Evolutionary conservation across 2,888 invertebrate species (phyloP), one percentile per base, ranked within the genome.

Genomic region (Lymantria monacha): DNA sequence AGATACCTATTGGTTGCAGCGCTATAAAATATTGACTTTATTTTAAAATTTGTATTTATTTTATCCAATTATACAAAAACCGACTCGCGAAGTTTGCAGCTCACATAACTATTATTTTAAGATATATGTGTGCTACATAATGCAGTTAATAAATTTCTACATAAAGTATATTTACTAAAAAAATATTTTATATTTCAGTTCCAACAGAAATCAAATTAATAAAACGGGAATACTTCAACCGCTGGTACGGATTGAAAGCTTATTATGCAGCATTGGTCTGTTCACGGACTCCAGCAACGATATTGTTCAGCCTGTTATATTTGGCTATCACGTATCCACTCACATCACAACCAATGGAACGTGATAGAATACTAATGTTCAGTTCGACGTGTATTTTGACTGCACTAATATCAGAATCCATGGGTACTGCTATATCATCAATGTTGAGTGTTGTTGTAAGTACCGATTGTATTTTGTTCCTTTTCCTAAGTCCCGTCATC

Each of bases 161-260:
- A 22, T 22, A 22, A 22, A 2, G 5, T 22, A 2, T 22, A 22
- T 33, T 33, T 8, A 33, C 10, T 33, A 33, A 33, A 33, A n/a
- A 5, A 33, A 33, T 33, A 10, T 33, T 33, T 33, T 10, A 33
- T 10, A 33, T 92, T 93, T 31, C 83, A 97, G 97, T 96, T 92
- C 97, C 97, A 13, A 92, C 88, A 42, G 96, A 97, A 87, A 94
- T 97, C 0, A 94, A 94, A 63, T 83, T 96, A 13, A 81, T 97
- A 9, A 96, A 96, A 76, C 87, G 96, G 44, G 97, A 97, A 74
- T 94, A 96, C 70, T 97, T 97, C 75, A 97, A 97, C 79, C 93
- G 95, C 44, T 97, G 97, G 97, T 97, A 97, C 73, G 93, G 94
- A 1, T 76, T 97, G 14, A 95, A 95, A 71, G 94, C 97, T 0